Base-by-base conservation (phyloP, 1,140 invertebrate species). In the Papilio machaon region DNA sequence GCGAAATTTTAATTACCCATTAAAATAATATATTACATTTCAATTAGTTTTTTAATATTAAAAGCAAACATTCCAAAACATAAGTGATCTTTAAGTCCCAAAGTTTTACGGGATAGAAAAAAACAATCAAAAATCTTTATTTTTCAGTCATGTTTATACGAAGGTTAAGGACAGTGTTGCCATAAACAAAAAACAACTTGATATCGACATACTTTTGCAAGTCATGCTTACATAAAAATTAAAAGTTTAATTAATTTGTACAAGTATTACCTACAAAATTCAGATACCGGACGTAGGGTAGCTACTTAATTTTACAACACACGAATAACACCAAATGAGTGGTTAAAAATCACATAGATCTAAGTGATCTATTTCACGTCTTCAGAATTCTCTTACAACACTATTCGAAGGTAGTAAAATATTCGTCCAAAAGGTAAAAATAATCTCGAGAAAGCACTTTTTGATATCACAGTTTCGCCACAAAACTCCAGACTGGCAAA, bases 401-500 rank as follows among this genome's bases (percentile, higher is more conserved):
- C 23, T 13, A 30, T 35, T 35, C 2, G 11, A 64, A 8, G 19
- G n/a, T 64, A 30, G 5, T 3, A 64, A 30, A 23, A 52, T 75
- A 75, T 30, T 49, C 11, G 5, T 35, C 11, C 13, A 15, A 76
- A 52, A 35, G 8, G 30, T 76, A 54, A 4, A 49, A 23, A 54
- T 64, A 82, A 70, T 73, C 75, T 54, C 70, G 77, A 82, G 76
- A 81, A 74, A 74, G 7, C 77, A 81, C 83, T 84, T 58, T 35
- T 81, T 60, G 73, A 81, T 81, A 80, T 80, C 83, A 85, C 84
- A 84, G 82, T 58, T 81, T 79, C 87, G 80, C 85, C 87, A 84
- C 82, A 86, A 90, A 82, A 85, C 88, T 94, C 90, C 91, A 92
- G 91, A 92, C 91, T 94, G 92, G 91, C 86, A 90, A 91, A 89